Evolutionary conservation across 2,888 invertebrate species (phyloP).

Genomic region (Cryptus viduatorius): DNA sequence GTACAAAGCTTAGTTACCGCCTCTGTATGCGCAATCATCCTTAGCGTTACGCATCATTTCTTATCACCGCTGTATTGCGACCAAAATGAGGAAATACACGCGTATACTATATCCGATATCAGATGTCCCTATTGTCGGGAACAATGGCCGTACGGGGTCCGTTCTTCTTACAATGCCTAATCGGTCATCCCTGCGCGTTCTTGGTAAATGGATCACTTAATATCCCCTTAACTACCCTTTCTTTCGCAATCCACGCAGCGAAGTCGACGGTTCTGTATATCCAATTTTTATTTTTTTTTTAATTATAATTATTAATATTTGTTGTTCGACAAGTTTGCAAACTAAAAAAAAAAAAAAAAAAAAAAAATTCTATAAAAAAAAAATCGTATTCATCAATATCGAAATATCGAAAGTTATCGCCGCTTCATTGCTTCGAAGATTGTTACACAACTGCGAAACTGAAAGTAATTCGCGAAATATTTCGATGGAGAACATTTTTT

Average conservation of each 20-base stretch:
- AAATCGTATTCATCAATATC: no score
- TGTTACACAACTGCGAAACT: not conserved
- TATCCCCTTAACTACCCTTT: not conserved
- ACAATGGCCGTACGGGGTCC: not conserved
- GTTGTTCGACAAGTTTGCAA: no score
- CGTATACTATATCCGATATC: constrained; percentile 72
- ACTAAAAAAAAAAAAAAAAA: no score
- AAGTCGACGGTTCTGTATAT: not conserved
- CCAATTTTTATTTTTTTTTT: no score
- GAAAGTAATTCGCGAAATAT: not conserved
- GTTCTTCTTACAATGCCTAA: not conserved
- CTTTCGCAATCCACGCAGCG: not conserved
- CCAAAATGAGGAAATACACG: constrained; percentile 39
- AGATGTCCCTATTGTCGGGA: constrained; percentile 72
- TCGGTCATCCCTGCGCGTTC: not conserved
- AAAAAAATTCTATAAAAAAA: no score
- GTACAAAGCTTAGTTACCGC: no score
- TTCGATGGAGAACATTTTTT: not conserved
- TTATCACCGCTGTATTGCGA: constrained; percentile 51
- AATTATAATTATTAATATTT: no score
- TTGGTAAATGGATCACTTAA: not conserved
- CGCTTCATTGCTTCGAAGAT: no score
- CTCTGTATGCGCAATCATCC: constrained; percentile 70
- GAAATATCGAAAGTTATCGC: no score
- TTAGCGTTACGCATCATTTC: constrained; percentile 78